Evolutionary conservation across 2,113 vertebrate genomes (phyloP), one percentile per base, ranked within the genome.

Genomic region (Lipophrys pholis): DNA sequence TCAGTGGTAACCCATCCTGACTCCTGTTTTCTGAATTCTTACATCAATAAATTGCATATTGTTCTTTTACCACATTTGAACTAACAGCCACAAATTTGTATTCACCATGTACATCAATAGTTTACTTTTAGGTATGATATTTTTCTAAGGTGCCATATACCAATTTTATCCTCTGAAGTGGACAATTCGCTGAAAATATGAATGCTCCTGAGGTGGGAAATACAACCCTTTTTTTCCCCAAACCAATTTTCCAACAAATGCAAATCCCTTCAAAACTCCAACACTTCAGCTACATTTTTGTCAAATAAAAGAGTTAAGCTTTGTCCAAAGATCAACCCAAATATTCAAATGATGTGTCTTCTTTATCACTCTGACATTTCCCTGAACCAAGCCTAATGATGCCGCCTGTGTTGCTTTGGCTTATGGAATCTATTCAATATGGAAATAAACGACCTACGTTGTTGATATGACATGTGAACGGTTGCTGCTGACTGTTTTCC

Each of bases 321-420:
- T 82, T 77, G 64, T 85, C 65, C 36, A 88, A 81, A 90, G 83
- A 87, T 65, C 77, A 84, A 73, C 49, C 61, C 63, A 82, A 69
- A 43, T 83, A 93, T 93, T 91, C 92, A 92, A 92, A 93, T 93
- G 12, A 63, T 49, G 46, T 35, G 55, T 63, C 70, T 68, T 79
- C 66, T 69, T 93, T 90, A 92, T 93, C 92, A 43, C 77, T 30
- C 41, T 90, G 88, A 75, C 89, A 91, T 92, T 93, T 91, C 81
- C 82, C 81, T 82, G 74, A 87, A 64, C 86, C 79, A 7, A 84
- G 72, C 60, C 48, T 62, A 77, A 63, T 69, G 67, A 89, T 82
- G 70, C 73, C 54, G 55, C 41, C 78, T 87, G 63, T 87, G 90
- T 89, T 79, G 55, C 65, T 70, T 79, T 80, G 80, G 78, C 77